Evolutionary conservation across 1,140 invertebrate genomes (phyloP).

Genomic region (Helicorthomorpha holstii): DNA sequence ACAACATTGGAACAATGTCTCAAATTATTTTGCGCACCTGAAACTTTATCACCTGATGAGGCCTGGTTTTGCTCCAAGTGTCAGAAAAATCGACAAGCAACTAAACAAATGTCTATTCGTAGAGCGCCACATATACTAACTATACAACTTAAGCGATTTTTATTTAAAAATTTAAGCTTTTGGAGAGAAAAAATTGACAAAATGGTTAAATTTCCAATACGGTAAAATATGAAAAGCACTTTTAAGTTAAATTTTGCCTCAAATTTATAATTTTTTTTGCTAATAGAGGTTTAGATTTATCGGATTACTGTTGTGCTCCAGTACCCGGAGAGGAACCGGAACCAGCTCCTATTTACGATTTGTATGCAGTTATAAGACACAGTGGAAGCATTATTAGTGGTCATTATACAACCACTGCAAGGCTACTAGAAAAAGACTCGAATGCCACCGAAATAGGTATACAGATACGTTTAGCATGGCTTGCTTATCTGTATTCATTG

Average conservation of each 20-base stretch:
- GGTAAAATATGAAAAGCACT: constrained; percentile 14
- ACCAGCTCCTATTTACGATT: constrained; percentile 29
- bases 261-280: not conserved
- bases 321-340: constrained; percentile 11
- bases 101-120: constrained; percentile 31
- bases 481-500: not conserved
- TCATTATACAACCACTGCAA: constrained; percentile 34
- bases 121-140: constrained; percentile 28
- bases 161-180: constrained; percentile 23
- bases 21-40: constrained; percentile 34
- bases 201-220: constrained; percentile 32
- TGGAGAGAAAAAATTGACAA: constrained; percentile 35
- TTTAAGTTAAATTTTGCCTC: not conserved
- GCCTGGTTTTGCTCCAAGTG: constrained; percentile 31
- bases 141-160: constrained; percentile 33
- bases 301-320: constrained; percentile 21
- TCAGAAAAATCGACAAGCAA: constrained; percentile 28
- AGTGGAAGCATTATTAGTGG: constrained; percentile 33
- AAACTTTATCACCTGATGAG: constrained; percentile 32
- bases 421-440: constrained; percentile 18
- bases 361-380: constrained; percentile 38
- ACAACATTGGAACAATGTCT: constrained; percentile 32
- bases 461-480: constrained; percentile 5
- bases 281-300: constrained; percentile 28
- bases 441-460: constrained; percentile 24